Conservation (phyloP, 2,888 invertebrate genomes). For the Germaria angustata region DNA sequence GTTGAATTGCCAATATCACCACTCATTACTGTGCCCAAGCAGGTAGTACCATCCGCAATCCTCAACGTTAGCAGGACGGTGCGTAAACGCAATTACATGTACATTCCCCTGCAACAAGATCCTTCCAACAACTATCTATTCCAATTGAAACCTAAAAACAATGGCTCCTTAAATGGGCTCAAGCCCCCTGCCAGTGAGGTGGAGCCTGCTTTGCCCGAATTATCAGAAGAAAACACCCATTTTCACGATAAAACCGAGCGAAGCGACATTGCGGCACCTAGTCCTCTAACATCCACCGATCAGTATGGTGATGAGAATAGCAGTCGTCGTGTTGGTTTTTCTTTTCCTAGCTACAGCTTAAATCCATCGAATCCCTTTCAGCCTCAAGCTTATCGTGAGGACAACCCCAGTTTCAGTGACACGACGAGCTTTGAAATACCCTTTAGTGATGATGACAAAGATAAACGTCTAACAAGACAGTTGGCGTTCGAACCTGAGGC, state of each 20-base stretch:
- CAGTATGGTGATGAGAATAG: slow-evolving; percentile 73
- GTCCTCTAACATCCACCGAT: slow-evolving; percentile 68
- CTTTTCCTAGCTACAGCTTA: slow-evolving; percentile 78
- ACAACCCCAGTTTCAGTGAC: slow-evolving; percentile 77
- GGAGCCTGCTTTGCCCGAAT: slow-evolving; percentile 72
- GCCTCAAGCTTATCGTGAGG: slow-evolving; percentile 79
- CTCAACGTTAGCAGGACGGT: slow-evolving; percentile 72
- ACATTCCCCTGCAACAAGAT: slow-evolving; percentile 75
- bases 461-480: slow-evolving; percentile 76
- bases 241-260: slow-evolving; percentile 74
- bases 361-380: slow-evolving; percentile 78
- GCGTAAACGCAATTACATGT: slow-evolving; percentile 75
- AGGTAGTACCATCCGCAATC: slow-evolving; percentile 72
- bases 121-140: slow-evolving; percentile 60
- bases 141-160: slow-evolving; percentile 72
- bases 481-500: slow-evolving; percentile 74
- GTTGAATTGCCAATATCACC: slow-evolving; percentile 73
- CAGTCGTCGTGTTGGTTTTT: slow-evolving; percentile 79
- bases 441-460: slow-evolving; percentile 76
- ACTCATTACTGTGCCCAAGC: slow-evolving; percentile 75
- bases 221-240: slow-evolving; percentile 70
- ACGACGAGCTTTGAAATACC: slow-evolving; percentile 74
- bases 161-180: slow-evolving; percentile 71
- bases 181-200: slow-evolving; percentile 75
- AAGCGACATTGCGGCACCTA: slow-evolving; percentile 69